These are phyloP conservation scores for Taxidea taxus DNA, from an alignment of 2,113 vertebrate species.

Conservation along the genomic window DNA sequence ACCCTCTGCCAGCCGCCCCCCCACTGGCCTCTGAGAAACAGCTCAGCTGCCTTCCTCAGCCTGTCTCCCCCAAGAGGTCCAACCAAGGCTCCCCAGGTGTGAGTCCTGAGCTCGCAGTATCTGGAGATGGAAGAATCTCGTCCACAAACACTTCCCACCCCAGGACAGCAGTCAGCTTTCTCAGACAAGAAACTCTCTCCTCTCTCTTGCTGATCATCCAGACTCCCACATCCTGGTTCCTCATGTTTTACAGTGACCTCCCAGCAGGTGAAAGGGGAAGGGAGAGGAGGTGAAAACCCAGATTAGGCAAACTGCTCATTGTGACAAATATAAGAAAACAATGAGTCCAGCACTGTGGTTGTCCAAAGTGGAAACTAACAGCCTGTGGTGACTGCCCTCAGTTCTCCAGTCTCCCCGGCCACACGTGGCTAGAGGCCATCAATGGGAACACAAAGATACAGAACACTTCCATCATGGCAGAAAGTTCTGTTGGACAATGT, in stretches of 20 bases:
- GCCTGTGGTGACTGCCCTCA: background rate
- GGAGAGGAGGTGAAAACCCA: background rate
- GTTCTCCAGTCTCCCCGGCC: background rate
- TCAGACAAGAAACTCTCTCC: background rate
- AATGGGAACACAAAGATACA: background rate
- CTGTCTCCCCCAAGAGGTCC: background rate
- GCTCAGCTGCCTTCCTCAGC: background rate
- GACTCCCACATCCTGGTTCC: background rate
- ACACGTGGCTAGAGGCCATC: background rate
- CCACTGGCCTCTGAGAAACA: background rate
- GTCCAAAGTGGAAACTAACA: background rate
- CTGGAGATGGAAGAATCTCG: background rate
- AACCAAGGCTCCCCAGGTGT: background rate
- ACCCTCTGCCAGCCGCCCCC: background rate
- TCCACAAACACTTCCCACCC: background rate
- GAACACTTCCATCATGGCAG: background rate
- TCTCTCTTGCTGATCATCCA: background rate
- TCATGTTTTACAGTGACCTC: background rate
- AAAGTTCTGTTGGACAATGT: background rate
- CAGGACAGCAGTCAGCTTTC: background rate
- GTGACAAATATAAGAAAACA: background rate
- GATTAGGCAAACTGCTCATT: background rate
- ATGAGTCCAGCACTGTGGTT: background rate
- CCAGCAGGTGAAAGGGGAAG: background rate
- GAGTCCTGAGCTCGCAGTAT: background rate